phyloP scores from a whole-genome alignment of 2,797 vertebrate species.

The Phataginus tetradactyla region DNA sequence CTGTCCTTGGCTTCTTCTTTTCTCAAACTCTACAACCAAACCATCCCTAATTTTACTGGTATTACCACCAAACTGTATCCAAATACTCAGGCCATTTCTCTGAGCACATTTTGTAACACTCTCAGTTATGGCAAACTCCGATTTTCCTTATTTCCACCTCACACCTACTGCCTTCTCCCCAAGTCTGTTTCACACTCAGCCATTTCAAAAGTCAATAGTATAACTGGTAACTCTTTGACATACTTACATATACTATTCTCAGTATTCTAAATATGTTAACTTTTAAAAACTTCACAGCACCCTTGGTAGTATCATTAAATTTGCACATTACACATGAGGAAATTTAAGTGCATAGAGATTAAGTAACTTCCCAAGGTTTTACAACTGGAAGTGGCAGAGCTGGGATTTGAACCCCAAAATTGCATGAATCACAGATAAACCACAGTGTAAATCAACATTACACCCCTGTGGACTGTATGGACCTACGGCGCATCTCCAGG shows the following conservation, averaged over 20 bases:
- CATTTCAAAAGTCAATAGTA: not conserved
- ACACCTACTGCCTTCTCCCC: rapidly evolving
- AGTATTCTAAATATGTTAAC: not conserved
- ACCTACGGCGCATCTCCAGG: not conserved
- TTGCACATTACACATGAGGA: not conserved
- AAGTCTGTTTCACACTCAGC: not conserved
- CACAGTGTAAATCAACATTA: not conserved
- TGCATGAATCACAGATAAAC: not conserved
- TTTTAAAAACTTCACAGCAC: not conserved
- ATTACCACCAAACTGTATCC: not conserved
- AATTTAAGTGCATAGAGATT: not conserved
- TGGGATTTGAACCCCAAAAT: not conserved
- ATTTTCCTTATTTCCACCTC: not conserved
- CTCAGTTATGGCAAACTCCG: not conserved
- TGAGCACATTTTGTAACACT: not conserved
- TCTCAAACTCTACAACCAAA: not conserved
- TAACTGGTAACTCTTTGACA: not conserved
- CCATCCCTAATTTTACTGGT: not conserved
- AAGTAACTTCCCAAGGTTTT: not conserved
- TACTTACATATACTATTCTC: not conserved
- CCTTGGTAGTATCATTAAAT: not conserved
- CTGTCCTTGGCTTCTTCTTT: not conserved
- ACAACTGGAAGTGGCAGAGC: not conserved
- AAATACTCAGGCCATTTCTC: not conserved
- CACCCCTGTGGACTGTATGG: not conserved